Evolutionary conservation across 2,113 vertebrate species (phyloP).

Genomic region (Pyrgilauda ruficollis): DNA sequence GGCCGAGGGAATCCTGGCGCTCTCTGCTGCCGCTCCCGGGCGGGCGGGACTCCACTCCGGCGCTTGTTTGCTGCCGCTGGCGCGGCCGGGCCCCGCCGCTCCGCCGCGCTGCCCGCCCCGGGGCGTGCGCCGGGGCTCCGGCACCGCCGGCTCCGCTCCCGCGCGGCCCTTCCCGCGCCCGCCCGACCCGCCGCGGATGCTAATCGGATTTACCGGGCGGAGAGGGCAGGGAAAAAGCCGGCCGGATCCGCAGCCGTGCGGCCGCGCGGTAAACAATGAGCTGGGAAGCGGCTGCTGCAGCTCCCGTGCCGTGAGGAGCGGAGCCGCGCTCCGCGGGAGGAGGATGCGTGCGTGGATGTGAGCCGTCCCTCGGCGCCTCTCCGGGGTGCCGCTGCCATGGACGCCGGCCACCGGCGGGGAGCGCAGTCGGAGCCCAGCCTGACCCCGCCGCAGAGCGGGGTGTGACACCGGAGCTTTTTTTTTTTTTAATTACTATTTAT

Average conservation of each 20-base stretch:
- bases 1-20: accelerated
- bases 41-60: constrained; percentile 24
- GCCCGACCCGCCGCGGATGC: neutral
- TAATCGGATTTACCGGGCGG: neutral
- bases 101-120: neutral
- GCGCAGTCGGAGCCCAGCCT: neutral
- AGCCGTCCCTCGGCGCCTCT: neutral
- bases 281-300: neutral
- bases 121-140: neutral
- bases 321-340: neutral
- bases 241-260: neutral
- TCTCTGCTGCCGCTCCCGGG: constrained; percentile 1
- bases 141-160: neutral
- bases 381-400: neutral
- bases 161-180: neutral
- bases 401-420: neutral
- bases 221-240: neutral
- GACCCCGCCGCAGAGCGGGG: neutral
- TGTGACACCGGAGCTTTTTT: neutral
- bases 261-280: constrained; percentile 64
- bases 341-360: neutral
- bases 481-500: neutral
- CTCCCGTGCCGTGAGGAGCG: neutral
- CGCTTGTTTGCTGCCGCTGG: neutral
- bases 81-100: neutral